Base-by-base conservation (phyloP, 2,888 invertebrate species). In the Cantharis flavilabris region DNA sequence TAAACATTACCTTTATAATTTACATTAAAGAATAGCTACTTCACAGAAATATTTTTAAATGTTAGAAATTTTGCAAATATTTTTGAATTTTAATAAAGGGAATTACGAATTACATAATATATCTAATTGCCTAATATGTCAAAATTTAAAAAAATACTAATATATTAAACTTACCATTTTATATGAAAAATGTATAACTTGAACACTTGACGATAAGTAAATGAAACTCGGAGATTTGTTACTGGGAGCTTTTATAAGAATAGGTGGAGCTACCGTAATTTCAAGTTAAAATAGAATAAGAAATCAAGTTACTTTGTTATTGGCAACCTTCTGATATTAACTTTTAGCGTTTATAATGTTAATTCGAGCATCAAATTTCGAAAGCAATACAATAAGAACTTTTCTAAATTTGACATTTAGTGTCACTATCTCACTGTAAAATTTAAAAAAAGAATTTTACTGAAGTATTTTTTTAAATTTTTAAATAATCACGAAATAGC, bases 201-300 rank as follows among this genome's bases (percentile, higher is more conserved):
- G 92, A 91, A 92, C 92, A 91, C 20, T 91, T 90, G 92, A 93
- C 92, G 92, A 93, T 93, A 93, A n/a, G 49, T 7, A 49, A 94
- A 93, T 94, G 94, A 93, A 92, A 92, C 92, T 91, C 90, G 89
- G 90, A 90, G 90, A 90, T 90, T 90, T 91, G 91, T 90, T 89
- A 90, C 90, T 89, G 90, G 90, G 91, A 91, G 91, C 92, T 93
- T 93, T 93, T 93, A 93, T 93, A 92, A 90, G 90, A 90, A 91
- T 90, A 93, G 93, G 93, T 92, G 93, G 93, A 93, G 93, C 92
- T 90, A 89, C 86, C 78, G 81, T 77, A 26, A 67, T 62, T 69
- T 70, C 26, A 71, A 76, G 71, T 28, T 70, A 18, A 79, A 73
- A 67, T 49, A 65, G 26, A 28, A 64, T 63, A 33, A 26, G 16